These are phyloP conservation scores for Bungarus multicinctus DNA, from an alignment of 2,113 vertebrate species.

Conservation along the genomic window DNA sequence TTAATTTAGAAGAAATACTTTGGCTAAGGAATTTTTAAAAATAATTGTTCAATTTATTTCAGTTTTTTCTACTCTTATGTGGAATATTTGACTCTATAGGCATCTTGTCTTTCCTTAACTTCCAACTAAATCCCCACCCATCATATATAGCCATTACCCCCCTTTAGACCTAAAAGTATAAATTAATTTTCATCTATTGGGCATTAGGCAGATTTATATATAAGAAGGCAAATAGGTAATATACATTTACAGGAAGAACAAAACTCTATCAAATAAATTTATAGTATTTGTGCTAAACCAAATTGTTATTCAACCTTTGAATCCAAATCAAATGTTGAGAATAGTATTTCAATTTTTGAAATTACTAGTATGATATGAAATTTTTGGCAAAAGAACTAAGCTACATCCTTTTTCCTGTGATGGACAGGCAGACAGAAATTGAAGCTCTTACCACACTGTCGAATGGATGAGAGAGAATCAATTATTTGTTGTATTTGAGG, in stretches of 20 bases:
- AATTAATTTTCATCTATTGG: neutral
- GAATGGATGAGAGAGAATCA: neutral
- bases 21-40: neutral
- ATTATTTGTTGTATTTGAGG: neutral
- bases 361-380: neutral
- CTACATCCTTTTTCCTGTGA: neutral
- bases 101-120: neutral
- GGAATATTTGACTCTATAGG: neutral
- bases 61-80: neutral
- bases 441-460: neutral
- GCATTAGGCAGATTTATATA: neutral
- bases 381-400: neutral
- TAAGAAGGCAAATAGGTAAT: neutral
- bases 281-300: neutral
- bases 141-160: neutral
- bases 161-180: neutral
- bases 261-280: neutral
- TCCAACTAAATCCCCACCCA: neutral
- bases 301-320: neutral
- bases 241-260: neutral
- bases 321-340: neutral
- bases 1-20: neutral
- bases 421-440: neutral
- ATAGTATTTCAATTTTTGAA: neutral
- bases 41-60: neutral